Evolutionary conservation across 2,113 vertebrate species (phyloP).

Genomic region (Daubentonia madagascariensis): DNA sequence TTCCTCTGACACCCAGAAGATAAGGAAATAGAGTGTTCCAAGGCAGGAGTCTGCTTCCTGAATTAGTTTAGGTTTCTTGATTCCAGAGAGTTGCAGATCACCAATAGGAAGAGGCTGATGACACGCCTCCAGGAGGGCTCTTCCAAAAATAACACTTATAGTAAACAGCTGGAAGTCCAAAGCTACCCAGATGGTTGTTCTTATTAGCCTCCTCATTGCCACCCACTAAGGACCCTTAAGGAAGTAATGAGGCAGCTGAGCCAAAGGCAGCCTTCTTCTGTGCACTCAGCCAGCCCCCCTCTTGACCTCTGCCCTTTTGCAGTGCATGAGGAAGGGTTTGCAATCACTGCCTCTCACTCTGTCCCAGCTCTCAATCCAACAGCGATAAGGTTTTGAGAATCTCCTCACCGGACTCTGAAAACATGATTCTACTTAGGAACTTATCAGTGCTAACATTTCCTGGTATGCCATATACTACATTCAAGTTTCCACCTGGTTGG

Average conservation of each 20-base stretch:
- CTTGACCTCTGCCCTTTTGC: slow-evolving; percentile 29
- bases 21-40: slow-evolving; percentile 34
- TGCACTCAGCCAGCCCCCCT: background rate
- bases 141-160: slow-evolving; percentile 56
- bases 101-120: background rate
- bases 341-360: background rate
- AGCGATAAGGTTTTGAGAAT: background rate
- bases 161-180: background rate
- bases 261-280: background rate
- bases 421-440: background rate
- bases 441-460: background rate
- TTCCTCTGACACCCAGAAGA: slow-evolving; percentile 49
- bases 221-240: slow-evolving; percentile 41
- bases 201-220: background rate
- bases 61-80: slow-evolving; percentile 46
- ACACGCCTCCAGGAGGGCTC: background rate
- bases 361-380: background rate
- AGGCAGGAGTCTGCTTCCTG: slow-evolving; percentile 6
- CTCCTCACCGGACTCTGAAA: background rate
- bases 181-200: background rate
- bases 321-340: background rate
- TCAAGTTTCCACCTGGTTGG: background rate
- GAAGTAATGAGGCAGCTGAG: background rate
- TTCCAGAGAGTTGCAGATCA: background rate
- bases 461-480: background rate